Percentiles rank a stretch among this genome's conserved stretches.
phyloP scores from a whole-genome alignment of 2,797 vertebrate genomes.

The Vultur gryphus region DNA sequence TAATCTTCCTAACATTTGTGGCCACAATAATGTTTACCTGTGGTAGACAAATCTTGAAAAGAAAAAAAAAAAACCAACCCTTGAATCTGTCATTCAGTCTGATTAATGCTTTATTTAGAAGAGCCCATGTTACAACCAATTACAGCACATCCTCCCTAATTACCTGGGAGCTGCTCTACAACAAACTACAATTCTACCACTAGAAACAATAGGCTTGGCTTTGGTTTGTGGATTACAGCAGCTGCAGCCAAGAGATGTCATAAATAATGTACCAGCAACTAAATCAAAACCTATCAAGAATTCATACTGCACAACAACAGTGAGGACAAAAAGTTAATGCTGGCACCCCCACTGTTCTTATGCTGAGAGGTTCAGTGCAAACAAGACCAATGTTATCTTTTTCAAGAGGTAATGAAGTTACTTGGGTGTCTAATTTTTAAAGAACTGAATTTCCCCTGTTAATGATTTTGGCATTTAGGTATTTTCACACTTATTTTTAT shows the following conservation, averaged over 20 bases:
- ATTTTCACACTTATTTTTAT: background rate
- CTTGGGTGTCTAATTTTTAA: background rate
- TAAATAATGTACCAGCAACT: conserved; percentile 52
- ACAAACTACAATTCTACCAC: conserved; percentile 3
- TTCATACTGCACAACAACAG: conserved; percentile 6
- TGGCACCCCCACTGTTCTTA: background rate
- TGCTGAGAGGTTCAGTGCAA: background rate
- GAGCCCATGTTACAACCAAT: background rate
- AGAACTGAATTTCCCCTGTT: background rate
- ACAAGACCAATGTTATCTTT: background rate
- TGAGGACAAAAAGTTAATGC: conserved; percentile 23
- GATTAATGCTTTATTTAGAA: conserved; percentile 11
- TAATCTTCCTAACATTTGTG: background rate
- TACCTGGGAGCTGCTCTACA: conserved; percentile 21
- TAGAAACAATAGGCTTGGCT: conserved; percentile 37
- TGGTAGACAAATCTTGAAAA: background rate
- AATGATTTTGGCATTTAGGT: background rate
- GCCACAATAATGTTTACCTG: background rate
- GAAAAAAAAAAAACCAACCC: background rate
- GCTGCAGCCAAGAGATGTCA: conserved; percentile 35
- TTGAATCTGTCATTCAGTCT: background rate
- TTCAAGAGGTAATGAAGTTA: background rate
- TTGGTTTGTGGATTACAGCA: conserved; percentile 22
- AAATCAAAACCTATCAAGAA: conserved; percentile 44
- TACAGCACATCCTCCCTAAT: conserved; percentile 11